These are phyloP conservation scores for Loripinus fragilis DNA, from an alignment of 2,888 invertebrate genomes.

Conservation along the genomic window DNA sequence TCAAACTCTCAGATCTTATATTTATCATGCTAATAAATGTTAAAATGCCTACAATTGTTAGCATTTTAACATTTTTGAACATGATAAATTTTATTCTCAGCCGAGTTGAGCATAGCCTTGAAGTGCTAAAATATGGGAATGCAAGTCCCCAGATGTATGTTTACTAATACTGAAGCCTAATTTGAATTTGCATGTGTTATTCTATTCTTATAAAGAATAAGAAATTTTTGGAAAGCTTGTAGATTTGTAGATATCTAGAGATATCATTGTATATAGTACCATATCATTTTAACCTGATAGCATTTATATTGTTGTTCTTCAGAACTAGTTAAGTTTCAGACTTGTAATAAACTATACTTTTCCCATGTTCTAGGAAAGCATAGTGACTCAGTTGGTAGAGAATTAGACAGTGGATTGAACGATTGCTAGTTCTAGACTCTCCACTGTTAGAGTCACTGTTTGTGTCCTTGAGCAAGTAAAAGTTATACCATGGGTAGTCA, in stretches of 20 bases:
- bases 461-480: no score
- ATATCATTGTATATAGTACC: conserved; percentile 3
- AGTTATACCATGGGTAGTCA: no score
- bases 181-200: not conserved
- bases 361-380: no score
- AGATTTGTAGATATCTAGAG: conserved; percentile 1
- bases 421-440: no score
- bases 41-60: not conserved
- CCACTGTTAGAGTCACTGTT: no score
- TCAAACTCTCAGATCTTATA: no score
- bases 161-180: not conserved
- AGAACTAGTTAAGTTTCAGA: no score
- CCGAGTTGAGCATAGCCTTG: not conserved
- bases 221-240: not conserved
- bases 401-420: no score
- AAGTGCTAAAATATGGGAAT: not conserved
- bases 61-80: not conserved
- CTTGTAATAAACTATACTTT: no score
- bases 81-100: not conserved
- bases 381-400: no score
- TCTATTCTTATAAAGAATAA: no score
- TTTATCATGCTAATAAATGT: no score
- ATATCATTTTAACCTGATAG: not conserved
- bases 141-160: not conserved
- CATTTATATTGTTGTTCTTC: conserved; percentile 1